Evolutionary conservation across 2,797 vertebrate species (phyloP).

Genomic region (Intellagama lesueurii): DNA sequence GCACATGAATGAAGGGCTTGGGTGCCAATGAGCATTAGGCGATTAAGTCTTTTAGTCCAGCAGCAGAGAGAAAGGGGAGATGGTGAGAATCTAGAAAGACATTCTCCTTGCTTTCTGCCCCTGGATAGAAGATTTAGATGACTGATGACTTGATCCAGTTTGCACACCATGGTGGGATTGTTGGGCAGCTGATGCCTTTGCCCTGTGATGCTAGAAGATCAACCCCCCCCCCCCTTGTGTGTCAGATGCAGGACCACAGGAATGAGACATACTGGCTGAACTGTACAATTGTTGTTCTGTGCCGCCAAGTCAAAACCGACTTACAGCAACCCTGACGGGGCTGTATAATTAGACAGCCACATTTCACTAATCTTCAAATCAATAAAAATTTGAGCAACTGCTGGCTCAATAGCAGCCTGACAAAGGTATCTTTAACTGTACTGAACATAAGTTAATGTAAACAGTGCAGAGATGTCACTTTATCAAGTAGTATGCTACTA

Average conservation of each 20-base stretch:
- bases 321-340: too few species aligned
- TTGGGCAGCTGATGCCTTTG: neutral
- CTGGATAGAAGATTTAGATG: neutral
- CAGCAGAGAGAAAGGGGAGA: neutral
- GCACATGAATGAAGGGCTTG: constrained; percentile 3
- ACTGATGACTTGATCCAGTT: neutral
- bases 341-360: neutral
- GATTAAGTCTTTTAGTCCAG: constrained; percentile 16
- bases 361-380: neutral
- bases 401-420: neutral
- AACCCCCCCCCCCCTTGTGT: neutral
- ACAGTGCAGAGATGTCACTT: neutral
- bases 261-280: neutral
- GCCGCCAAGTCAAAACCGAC: too few species aligned
- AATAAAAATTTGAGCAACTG: neutral
- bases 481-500: too few species aligned
- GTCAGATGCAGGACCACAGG: neutral
- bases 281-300: neutral
- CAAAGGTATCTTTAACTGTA: neutral
- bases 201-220: neutral
- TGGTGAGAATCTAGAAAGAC: neutral
- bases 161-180: neutral
- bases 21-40: neutral
- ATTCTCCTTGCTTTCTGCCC: neutral
- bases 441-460: neutral